Conservation (phyloP, 2,888 invertebrate species). For the Campoletis raptor region DNA sequence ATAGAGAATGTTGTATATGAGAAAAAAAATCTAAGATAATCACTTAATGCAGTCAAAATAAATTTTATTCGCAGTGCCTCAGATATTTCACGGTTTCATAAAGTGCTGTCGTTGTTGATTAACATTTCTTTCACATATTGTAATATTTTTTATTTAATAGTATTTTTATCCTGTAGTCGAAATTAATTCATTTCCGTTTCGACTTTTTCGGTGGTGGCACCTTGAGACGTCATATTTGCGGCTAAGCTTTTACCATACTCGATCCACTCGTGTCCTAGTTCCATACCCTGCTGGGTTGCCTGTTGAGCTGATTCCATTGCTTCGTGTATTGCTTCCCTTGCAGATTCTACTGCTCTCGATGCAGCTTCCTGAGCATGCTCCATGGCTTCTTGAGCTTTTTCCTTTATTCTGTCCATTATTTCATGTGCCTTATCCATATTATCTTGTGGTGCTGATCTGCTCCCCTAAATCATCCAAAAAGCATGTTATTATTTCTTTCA, state of each 20-base stretch:
- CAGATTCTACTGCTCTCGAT: conserved; percentile 62
- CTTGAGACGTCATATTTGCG: conserved; percentile 38
- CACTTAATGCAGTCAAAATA: background rate
- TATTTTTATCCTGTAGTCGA: background rate
- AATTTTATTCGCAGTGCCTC: background rate
- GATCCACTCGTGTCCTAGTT: conserved; percentile 59
- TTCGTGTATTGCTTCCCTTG: conserved; percentile 58
- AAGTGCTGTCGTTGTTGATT: background rate
- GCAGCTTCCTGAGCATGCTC: conserved; percentile 61
- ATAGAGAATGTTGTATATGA: background rate
- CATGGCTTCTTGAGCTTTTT: conserved; percentile 54
- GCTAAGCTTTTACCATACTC: conserved; percentile 56
- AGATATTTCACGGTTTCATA: background rate
- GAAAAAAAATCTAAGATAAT: background rate
- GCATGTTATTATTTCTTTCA: background rate
- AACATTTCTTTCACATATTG: background rate
- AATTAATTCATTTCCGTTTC: conserved; percentile 27
- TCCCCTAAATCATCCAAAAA: conserved; percentile 22
- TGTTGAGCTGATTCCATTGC: conserved; percentile 65
- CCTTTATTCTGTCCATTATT: conserved; percentile 53
- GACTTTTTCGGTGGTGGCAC: background rate
- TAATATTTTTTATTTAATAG: background rate
- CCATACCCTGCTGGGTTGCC: conserved; percentile 57
- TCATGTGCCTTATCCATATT: conserved; percentile 62
- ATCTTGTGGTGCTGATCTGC: conserved; percentile 40